Evolutionary conservation across 2,797 vertebrate genomes (phyloP).

Genomic region (Karalla daura): DNA sequence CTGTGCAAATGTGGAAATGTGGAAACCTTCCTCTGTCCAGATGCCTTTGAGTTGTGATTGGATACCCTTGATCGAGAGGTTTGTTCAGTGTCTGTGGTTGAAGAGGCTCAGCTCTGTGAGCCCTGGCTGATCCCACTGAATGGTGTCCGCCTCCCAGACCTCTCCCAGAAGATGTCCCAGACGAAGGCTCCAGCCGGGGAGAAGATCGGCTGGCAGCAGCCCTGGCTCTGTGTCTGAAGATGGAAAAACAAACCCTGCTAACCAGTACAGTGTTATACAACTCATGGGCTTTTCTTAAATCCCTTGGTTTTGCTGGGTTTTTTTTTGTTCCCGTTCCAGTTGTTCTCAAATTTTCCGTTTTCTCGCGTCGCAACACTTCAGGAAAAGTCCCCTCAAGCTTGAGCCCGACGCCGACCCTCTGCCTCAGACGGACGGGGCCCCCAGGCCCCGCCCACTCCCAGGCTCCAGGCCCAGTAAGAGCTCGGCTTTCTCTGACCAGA

Average conservation of each 20-base stretch:
- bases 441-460: conserved; percentile 8
- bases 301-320: not conserved
- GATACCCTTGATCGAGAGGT: too few relatives aligned
- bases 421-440: conserved; percentile 44
- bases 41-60: too few relatives aligned
- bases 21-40: too few relatives aligned
- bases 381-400: conserved; percentile 11
- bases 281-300: not conserved
- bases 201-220: conserved; percentile 51
- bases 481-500: conserved; percentile 74
- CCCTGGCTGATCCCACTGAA: not conserved
- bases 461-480: conserved; percentile 64
- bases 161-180: conserved; percentile 48
- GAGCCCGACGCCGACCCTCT: conserved; percentile 43
- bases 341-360: not conserved
- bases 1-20: too few relatives aligned
- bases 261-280: conserved; percentile 43
- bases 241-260: conserved; percentile 36
- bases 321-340: not conserved
- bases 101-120: not conserved
- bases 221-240: conserved; percentile 43
- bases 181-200: conserved; percentile 34
- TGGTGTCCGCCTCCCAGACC: conserved; percentile 52
- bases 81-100: not conserved
- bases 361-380: conserved; percentile 14